Evolutionary conservation across 2,797 vertebrate species (phyloP), one percentile per base, ranked within the genome.

Genomic region (Cryptoprocta ferox): DNA sequence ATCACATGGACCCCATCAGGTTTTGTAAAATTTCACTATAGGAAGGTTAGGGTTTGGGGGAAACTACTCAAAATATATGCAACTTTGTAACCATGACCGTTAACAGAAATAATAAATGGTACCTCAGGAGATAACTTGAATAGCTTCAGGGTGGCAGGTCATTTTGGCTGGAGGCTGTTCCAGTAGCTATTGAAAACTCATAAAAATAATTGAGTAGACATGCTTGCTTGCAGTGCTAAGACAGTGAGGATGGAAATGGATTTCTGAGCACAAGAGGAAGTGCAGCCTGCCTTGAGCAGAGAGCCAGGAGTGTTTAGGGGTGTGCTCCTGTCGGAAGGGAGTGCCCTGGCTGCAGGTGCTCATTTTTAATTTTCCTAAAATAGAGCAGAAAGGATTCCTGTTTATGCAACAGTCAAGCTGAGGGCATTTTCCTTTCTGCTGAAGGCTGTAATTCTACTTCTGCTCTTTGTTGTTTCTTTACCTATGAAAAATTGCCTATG

Each of bases 11-110:
- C 32, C 39, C n/a, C 26, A 50, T 53, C 6, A 50, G 4, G n/a
- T 85, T 81, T 16, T 91, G n/a, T 83, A 56, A 91, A 76, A 92
- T 91, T 90, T 94, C 26, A 76, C 24, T 75, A 3, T 84, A 83
- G 61, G 10, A 82, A 89, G 71, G 16, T 76, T 86, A 73, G 16
- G 14, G 14, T 83, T 95, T 63, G 3, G 56, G 37, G 39, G 26
- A 75, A 28, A 91, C 35, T 73, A n/a, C 37, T 91, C 37, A 91
- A 53, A 90, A 59, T 73, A 59, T 21, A 12, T 80, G 39, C 39
- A 63, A 89, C 50, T 87, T 95, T 87, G 32, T 87, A 92, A 75
- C 37, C 6, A 30, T 32, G 19, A 35, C 30, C 66, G 14, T 87
- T n/a, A 76, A 63, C 12, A 70, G 80, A 94, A 91, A 79, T 83